These are phyloP conservation scores for Kradibia gibbosae DNA, from an alignment of 1,140 invertebrate genomes.

Conservation along the genomic window DNA sequence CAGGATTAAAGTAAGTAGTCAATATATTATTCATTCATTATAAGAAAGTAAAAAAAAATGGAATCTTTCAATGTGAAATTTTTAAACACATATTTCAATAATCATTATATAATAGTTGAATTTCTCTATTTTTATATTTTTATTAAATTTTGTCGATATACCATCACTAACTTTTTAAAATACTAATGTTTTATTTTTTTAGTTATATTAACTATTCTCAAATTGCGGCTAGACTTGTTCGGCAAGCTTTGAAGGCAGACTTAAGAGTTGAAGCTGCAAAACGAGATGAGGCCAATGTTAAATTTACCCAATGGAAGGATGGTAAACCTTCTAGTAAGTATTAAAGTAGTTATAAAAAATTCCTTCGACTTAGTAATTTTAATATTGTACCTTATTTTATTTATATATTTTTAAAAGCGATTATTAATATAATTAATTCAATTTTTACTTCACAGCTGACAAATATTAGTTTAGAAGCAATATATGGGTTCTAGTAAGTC, in stretches of 20 bases:
- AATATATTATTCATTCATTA: slow-evolving; percentile 20
- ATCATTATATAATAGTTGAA: neutral
- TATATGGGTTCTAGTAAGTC: slow-evolving; percentile 55
- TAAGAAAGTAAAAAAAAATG: neutral
- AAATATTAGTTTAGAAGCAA: slow-evolving; percentile 52
- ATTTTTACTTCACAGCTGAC: slow-evolving; percentile 60
- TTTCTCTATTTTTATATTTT: neutral
- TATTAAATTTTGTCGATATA: slow-evolving; percentile 46
- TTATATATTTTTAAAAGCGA: neutral
- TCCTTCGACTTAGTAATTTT: neutral
- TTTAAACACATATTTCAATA: neutral
- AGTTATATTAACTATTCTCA: slow-evolving; percentile 96
- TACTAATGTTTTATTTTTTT: slow-evolving; percentile 58
- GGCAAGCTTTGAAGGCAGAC: slow-evolving; percentile 84
- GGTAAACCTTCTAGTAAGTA: slow-evolving; percentile 88
- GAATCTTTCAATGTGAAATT: neutral
- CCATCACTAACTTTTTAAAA: slow-evolving; percentile 49
- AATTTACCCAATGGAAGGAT: slow-evolving; percentile 88
- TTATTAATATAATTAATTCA: neutral
- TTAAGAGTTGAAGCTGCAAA: slow-evolving; percentile 81
- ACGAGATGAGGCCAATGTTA: slow-evolving; percentile 82
- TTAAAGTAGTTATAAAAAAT: neutral
- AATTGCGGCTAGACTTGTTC: slow-evolving; percentile 86
- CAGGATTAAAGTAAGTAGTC: slow-evolving; percentile 77
- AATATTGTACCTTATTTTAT: slow-evolving; percentile 10